These are phyloP conservation scores for Malacoraja senta DNA, from an alignment of 2,797 vertebrate species.

Conservation along the genomic window DNA sequence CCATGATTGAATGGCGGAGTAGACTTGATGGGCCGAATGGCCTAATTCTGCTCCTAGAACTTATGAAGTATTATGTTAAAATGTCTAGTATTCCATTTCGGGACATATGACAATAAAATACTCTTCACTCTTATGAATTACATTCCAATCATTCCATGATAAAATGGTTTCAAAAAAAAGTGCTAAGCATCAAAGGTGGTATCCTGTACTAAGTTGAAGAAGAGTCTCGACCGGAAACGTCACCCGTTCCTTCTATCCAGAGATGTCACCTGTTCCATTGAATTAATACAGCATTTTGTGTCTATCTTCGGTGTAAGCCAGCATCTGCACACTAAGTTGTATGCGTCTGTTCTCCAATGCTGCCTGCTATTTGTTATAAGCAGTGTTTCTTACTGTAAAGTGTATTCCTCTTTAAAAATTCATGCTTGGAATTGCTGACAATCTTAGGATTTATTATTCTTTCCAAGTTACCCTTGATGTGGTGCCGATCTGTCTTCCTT, in stretches of 20 bases:
- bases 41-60: too few species aligned
- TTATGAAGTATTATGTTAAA: too few species aligned
- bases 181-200: not conserved
- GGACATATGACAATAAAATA: too few species aligned
- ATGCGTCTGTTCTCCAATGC: not conserved
- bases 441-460: not conserved
- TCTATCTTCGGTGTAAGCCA: too few species aligned
- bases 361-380: not conserved
- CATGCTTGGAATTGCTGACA: not conserved
- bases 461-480: not conserved
- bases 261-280: too few species aligned
- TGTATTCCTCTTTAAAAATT: not conserved
- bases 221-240: too few species aligned
- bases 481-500: not conserved
- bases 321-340: not conserved
- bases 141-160: not conserved
- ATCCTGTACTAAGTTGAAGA: not conserved
- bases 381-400: not conserved
- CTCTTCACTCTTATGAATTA: not conserved
- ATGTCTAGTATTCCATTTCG: too few species aligned
- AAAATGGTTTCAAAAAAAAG: not conserved
- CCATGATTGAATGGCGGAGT: too few species aligned
- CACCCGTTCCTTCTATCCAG: too few species aligned
- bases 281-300: too few species aligned
- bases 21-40: too few species aligned